A percentile compares a stretch with the other conserved stretches of the same genome.
Conservation (phyloP, 2,797 vertebrate genomes). For the Sebastes kiyomatsui region DNA sequence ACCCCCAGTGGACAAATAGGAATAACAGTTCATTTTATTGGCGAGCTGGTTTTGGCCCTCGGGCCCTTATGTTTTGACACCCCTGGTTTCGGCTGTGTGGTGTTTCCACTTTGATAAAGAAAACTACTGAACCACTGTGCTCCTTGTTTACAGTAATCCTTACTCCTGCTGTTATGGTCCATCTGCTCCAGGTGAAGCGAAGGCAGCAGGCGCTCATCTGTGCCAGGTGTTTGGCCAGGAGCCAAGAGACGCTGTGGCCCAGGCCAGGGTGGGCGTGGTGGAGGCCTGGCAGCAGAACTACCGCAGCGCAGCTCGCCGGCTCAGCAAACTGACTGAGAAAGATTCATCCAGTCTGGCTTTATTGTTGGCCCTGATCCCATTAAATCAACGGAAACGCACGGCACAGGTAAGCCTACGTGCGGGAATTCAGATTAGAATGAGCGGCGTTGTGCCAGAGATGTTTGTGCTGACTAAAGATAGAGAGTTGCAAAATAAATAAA, state of each 20-base stretch:
- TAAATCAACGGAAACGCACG: conserved; percentile 77
- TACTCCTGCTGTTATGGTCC: conserved; percentile 12
- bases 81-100: neutral
- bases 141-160: conserved; percentile 8
- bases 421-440: neutral
- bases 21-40: neutral
- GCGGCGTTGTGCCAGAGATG: neutral
- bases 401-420: conserved; percentile 82
- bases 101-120: conserved; percentile 7
- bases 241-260: conserved; percentile 78
- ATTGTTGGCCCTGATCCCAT: conserved; percentile 84
- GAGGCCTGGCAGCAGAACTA: conserved; percentile 83
- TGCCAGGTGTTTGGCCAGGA: conserved; percentile 81
- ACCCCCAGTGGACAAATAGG: no score
- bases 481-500: neutral
- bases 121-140: neutral
- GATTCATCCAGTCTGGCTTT: conserved; percentile 81
- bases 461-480: neutral
- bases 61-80: neutral
- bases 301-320: conserved; percentile 73
- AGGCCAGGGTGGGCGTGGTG: conserved; percentile 87
- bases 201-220: conserved; percentile 84
- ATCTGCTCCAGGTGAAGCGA: conserved; percentile 79
- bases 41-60: neutral
- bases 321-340: conserved; percentile 85